Base-by-base conservation (phyloP, 2,113 vertebrate genomes). In the Microtus ochrogaster region DNA sequence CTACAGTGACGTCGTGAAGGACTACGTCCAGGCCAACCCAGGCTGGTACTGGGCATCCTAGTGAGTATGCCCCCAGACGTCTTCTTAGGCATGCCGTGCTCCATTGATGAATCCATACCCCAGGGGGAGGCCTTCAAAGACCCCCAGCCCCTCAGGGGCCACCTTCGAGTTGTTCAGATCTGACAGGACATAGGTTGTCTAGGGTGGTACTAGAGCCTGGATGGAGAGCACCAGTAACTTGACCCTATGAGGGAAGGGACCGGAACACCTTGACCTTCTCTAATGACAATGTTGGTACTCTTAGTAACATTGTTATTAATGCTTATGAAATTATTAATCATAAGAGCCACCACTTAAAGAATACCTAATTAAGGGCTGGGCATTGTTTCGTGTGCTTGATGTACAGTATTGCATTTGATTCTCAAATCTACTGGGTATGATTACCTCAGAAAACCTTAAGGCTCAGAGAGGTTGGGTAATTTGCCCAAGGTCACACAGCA, bases 21-120 rank as follows among this genome's bases (percentile, higher is more conserved):
- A 98, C 63, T 99, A 99, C 94, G 98, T 99, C 94, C 99, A 99
- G 90, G 92, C 96, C 49, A 99, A 99, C 92, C 98, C 99, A 49
- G 99, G 99, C 73, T 99, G 99, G 99, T 99, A 99, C 85, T 99
- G 99, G 99, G 99, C 99, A 44, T 99, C 99, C 96, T 99, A 99
- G 99, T 99, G 98, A 99, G 99, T 99, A 98, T 94, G 26, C 41
- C 81, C 65, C 63, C 82, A 41, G 26, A 0, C 7, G 36, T 52
- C 78, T 28, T 44, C n/a, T 39, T 72, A 76, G 85, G 33, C 66
- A 22, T 68, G 22, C 87, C 55, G 22, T 39, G 2, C 30, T 92
- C 14, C 33, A 1, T 4, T n/a, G 41, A 89, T 16, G 72, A 28
- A 85, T 19, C 85, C 58, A 76, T 82, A 44, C 21, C 70, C 7